These are phyloP conservation scores for Caenorhabditis remanei DNA, from an alignment of 1,140 invertebrate species.

Conservation along the genomic window DNA sequence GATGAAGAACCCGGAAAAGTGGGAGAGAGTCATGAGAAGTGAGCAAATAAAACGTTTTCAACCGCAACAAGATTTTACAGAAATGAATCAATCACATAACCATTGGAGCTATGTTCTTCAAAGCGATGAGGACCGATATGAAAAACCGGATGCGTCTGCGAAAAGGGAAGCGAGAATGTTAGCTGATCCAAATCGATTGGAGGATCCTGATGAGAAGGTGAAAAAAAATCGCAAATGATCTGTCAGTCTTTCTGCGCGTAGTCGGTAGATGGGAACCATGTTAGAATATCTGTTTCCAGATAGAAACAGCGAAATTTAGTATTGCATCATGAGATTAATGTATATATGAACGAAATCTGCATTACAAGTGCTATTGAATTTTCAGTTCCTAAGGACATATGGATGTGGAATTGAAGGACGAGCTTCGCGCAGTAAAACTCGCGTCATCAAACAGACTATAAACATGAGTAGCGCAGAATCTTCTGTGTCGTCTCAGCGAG, in stretches of 20 bases:
- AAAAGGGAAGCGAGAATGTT: background rate
- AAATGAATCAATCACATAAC: no score
- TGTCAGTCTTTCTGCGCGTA: no score
- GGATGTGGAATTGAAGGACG: conserved; percentile 1
- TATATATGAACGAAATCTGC: no score
- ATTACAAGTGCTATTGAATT: background rate
- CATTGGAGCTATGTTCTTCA: no score
- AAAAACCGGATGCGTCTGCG: conserved; percentile 10
- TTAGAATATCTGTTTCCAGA: no score
- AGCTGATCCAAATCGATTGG: conserved; percentile 26
- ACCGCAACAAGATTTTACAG: no score
- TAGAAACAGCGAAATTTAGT: no score
- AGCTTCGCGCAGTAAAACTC: conserved; percentile 13
- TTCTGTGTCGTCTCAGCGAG: background rate
- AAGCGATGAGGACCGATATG: background rate
- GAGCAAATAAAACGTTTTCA: background rate
- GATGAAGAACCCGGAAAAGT: background rate
- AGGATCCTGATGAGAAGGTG: conserved; percentile 12
- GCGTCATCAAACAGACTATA: background rate
- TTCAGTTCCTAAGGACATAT: conserved; percentile 28
- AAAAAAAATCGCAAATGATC: background rate
- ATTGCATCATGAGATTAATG: no score
- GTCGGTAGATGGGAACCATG: no score
- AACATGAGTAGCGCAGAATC: background rate
- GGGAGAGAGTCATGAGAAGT: background rate